Evolutionary conservation across 2,888 invertebrate genomes (phyloP).

Genomic region (Megaustenia siamemsis): DNA sequence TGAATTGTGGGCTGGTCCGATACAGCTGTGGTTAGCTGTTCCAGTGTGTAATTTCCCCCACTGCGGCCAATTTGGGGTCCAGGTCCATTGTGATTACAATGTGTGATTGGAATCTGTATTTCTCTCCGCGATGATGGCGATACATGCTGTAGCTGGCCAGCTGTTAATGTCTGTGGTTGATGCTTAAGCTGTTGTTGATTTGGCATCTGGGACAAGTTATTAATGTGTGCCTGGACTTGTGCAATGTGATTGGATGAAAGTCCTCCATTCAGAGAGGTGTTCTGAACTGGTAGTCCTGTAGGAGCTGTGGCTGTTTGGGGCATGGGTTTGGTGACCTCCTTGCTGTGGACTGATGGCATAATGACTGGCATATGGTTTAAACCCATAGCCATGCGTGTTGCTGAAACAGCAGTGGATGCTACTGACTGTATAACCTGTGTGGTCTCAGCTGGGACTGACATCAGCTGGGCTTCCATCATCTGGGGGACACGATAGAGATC

Average conservation of each 20-base stretch:
- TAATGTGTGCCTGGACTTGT: constrained; percentile 75
- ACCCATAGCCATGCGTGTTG: constrained; percentile 91
- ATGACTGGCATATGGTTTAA: constrained; percentile 93
- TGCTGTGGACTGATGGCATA: constrained; percentile 97
- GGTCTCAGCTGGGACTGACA: constrained; percentile 54
- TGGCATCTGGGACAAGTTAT: constrained; percentile 63
- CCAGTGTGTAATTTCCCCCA: constrained; percentile 73
- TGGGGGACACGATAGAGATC: constrained; percentile 45
- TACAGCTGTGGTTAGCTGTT: constrained; percentile 81
- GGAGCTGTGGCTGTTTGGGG: constrained; percentile 97
- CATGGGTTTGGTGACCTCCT: constrained; percentile 94
- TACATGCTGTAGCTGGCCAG: constrained; percentile 33
- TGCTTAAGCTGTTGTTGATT: constrained; percentile 51
- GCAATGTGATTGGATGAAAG: constrained; percentile 68
- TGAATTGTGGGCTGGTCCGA: constrained; percentile 69
- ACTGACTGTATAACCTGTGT: constrained; percentile 57
- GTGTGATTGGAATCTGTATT: constrained; percentile 30
- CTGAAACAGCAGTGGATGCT: constrained; percentile 75
- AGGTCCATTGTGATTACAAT: constrained; percentile 14
- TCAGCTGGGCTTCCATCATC: constrained; percentile 53
- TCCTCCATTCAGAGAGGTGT: constrained; percentile 73
- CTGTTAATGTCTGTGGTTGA: constrained; percentile 53
- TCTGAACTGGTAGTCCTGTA: constrained; percentile 78
- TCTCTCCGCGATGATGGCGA: constrained; percentile 29
- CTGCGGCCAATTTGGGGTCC: constrained; percentile 46